Percentiles rank a stretch among this genome's conserved stretches.
Conservation (phyloP, 1,140 invertebrate species). For the Bombyx mandarina region DNA sequence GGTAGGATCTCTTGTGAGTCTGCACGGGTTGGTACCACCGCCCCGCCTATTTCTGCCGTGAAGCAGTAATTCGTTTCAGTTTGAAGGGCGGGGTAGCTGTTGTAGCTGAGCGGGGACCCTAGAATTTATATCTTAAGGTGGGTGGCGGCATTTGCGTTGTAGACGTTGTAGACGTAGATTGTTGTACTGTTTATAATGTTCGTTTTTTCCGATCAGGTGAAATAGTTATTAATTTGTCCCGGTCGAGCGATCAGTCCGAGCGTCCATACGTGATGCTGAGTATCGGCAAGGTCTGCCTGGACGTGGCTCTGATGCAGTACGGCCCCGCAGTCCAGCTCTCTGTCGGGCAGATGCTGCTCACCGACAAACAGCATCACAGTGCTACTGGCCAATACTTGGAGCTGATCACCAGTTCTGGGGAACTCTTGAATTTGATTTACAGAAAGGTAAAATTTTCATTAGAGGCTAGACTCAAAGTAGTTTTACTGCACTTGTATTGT, state of each 20-base stretch:
- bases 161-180: no score
- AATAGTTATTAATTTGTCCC: conserved; percentile 68
- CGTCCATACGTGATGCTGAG: conserved; percentile 84
- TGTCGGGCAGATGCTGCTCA: conserved; percentile 79
- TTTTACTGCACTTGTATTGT: background rate
- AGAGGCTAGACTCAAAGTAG: background rate
- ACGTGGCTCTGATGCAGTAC: conserved; percentile 83
- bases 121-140: no score
- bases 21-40: no score
- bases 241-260: conserved; percentile 77
- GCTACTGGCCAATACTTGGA: conserved; percentile 84
- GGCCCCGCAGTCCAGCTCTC: conserved; percentile 85
- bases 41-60: no score
- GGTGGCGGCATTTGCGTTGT: no score
- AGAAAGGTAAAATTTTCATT: conserved; percentile 73
- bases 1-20: no score
- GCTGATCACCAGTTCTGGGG: conserved; percentile 78
- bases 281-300: conserved; percentile 78
- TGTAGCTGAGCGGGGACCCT: no score
- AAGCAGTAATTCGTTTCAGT: no score
- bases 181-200: no score
- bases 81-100: no score
- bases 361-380: conserved; percentile 85
- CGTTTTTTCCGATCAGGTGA: conserved; percentile 36
- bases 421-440: conserved; percentile 82